These are phyloP conservation scores for Trichechus manatus DNA, from an alignment of 2,113 vertebrate species.

Conservation along the genomic window DNA sequence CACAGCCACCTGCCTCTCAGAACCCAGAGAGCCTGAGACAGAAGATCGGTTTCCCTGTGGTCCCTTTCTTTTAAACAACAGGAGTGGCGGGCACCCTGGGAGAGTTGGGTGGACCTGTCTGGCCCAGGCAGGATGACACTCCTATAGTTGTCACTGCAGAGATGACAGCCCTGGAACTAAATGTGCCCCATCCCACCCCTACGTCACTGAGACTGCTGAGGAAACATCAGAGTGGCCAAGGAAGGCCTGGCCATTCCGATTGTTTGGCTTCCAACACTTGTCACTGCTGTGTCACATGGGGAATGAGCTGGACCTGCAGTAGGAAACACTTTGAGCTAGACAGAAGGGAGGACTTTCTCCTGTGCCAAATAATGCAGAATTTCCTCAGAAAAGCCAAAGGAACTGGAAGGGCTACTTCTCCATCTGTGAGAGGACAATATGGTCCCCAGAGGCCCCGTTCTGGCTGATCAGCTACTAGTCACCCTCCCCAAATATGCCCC, in stretches of 20 bases:
- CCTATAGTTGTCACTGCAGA: not conserved
- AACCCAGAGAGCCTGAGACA: not conserved
- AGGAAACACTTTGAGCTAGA: not conserved
- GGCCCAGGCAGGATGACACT: not conserved
- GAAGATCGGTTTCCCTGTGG: not conserved
- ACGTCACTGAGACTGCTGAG: not conserved
- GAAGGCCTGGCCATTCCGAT: not conserved
- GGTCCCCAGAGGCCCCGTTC: not conserved
- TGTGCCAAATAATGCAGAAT: not conserved
- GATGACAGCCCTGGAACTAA: not conserved
- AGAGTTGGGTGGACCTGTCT: not conserved
- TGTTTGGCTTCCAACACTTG: not conserved
- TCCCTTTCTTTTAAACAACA: constrained; percentile 28
- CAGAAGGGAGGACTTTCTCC: not conserved
- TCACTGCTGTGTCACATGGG: not conserved
- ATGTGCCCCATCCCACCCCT: not conserved
- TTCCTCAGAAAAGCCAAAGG: not conserved
- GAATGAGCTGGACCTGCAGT: not conserved
- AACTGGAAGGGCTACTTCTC: not conserved
- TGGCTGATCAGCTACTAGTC: not conserved
- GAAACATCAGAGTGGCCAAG: not conserved
- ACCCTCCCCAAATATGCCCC: not conserved
- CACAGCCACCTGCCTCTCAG: not conserved
- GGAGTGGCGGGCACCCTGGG: not conserved
- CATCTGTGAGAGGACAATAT: not conserved